These are phyloP conservation scores for Drosophila quadrilineata DNA, from an alignment of 1,140 invertebrate species.

Conservation along the genomic window DNA sequence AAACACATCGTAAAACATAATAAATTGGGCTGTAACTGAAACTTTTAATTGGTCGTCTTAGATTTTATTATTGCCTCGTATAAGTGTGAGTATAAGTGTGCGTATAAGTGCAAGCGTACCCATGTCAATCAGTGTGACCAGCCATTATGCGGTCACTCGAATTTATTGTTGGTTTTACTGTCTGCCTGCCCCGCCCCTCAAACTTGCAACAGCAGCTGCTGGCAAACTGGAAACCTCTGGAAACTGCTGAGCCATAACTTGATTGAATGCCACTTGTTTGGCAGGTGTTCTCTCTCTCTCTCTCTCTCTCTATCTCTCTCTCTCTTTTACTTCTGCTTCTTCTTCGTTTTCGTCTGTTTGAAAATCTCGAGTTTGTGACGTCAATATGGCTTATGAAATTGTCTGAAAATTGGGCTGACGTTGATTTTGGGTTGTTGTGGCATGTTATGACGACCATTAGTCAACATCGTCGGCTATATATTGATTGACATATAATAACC, in stretches of 20 bases:
- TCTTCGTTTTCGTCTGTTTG: not conserved
- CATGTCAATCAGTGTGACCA: constrained; percentile 44
- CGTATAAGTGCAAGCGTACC: too few species aligned
- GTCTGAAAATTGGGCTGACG: constrained; percentile 60
- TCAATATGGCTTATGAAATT: constrained; percentile 57
- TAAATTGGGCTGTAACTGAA: constrained; percentile 42
- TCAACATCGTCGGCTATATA: constrained; percentile 54
- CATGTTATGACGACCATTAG: constrained; percentile 48
- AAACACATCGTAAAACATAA: too few species aligned
- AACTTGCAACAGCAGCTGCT: too few species aligned
- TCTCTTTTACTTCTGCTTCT: too few species aligned
- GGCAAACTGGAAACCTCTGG: not conserved
- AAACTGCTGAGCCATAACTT: constrained; percentile 18
- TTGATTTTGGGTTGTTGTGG: constrained; percentile 48
- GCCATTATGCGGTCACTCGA: constrained; percentile 42
- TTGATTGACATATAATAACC: constrained; percentile 73
- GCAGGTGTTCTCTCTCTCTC: too few species aligned
- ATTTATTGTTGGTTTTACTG: constrained; percentile 42
- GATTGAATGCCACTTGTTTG: constrained; percentile 65
- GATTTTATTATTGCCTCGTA: constrained; percentile 40
- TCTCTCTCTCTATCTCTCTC: too few species aligned
- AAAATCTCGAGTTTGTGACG: constrained; percentile 12
- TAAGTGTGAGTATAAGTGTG: too few species aligned
- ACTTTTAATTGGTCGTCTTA: constrained; percentile 60
- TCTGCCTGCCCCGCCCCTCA: too few species aligned